Percentiles rank a stretch among this genome's conserved stretches.
These are phyloP conservation scores for Drosophila cyrtoloma DNA, from an alignment of 2,888 invertebrate species.

Conservation along the genomic window DNA sequence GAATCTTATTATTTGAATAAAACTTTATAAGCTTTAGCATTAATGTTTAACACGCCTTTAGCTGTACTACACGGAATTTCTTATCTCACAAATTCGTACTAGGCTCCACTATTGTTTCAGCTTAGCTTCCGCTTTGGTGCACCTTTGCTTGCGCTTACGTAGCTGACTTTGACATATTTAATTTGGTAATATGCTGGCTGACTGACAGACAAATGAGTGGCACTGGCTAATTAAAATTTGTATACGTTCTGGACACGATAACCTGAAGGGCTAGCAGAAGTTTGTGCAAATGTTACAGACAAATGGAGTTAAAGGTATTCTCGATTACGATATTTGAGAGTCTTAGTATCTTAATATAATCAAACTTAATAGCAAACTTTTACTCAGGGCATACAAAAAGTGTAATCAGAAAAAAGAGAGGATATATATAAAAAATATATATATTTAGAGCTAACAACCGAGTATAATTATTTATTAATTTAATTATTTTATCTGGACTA, in stretches of 20 bases:
- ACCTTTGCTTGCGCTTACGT: background rate
- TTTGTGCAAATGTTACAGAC: background rate
- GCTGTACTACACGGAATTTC: no score
- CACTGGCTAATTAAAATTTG: conserved; percentile 8
- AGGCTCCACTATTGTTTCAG: background rate
- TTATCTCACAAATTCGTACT: background rate
- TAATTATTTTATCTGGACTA: background rate
- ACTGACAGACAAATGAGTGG: conserved; percentile 13
- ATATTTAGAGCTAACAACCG: background rate
- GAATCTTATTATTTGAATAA: background rate
- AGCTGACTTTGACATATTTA: background rate
- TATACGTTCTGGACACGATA: background rate
- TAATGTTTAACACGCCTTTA: background rate
- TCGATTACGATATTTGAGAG: background rate
- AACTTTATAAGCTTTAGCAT: background rate
- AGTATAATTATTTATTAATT: background rate
- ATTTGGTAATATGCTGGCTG: conserved; percentile 3
- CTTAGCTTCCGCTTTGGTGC: background rate
- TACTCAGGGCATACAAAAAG: background rate
- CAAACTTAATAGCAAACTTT: background rate
- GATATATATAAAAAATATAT: background rate
- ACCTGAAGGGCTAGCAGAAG: background rate
- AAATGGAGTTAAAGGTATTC: background rate
- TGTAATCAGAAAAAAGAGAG: background rate
- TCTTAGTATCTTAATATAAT: background rate